Percentiles rank a stretch among this genome's conserved stretches.
Evolutionary conservation across 2,797 vertebrate genomes (phyloP).

Genomic region (Artibeus lituratus): DNA sequence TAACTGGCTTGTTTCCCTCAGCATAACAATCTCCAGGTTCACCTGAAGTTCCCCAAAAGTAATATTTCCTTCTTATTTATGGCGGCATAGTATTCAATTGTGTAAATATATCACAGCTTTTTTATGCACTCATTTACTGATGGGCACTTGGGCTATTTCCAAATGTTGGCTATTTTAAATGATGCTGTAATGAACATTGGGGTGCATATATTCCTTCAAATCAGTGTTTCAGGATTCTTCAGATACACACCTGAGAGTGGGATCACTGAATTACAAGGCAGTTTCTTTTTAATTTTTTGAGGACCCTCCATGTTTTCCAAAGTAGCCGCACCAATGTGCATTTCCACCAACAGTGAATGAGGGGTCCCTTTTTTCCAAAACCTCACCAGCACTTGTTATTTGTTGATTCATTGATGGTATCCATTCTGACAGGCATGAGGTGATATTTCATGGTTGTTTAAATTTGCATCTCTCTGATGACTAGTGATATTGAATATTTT

Average conservation of each 20-base stretch:
- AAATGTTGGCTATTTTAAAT: neutral
- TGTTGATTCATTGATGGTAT: neutral
- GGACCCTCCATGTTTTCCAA: neutral
- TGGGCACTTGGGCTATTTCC: neutral
- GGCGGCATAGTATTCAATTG: neutral
- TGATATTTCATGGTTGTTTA: neutral
- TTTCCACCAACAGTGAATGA: neutral
- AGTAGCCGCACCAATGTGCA: neutral
- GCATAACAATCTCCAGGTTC: neutral
- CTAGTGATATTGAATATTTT: neutral
- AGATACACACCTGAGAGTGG: neutral
- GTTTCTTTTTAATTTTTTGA: neutral
- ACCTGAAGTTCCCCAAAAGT: neutral
- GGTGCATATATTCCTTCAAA: neutral
- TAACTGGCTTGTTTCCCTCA: neutral
- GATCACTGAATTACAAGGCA: neutral
- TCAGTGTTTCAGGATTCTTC: neutral
- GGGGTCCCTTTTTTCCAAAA: too few species aligned
- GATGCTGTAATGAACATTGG: neutral
- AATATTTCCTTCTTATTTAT: neutral
- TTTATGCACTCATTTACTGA: neutral
- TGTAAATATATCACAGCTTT: neutral
- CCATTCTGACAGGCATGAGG: neutral
- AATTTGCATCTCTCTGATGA: neutral
- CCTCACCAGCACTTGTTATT: neutral